phyloP scores from a whole-genome alignment of 1,140 invertebrate genomes.

The Aphelenchoides fujianensis region DNA sequence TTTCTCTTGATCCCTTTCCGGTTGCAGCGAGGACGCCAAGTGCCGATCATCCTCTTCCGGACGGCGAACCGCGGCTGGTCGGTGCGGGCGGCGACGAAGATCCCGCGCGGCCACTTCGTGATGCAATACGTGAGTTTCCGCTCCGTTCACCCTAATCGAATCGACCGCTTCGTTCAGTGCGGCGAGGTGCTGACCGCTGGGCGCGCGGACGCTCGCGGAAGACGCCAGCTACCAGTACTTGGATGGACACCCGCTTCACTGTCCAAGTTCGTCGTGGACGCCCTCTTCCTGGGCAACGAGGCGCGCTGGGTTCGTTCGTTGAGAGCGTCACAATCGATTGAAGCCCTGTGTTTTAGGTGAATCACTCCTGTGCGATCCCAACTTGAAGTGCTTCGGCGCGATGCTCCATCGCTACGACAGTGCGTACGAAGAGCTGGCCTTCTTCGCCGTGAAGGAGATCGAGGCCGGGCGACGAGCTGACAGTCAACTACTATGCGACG shows the following conservation, averaged over 20 bases:
- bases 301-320: not conserved
- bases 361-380: not conserved
- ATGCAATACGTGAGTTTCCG: constrained; percentile 18
- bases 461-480: constrained; percentile 3
- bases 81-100: constrained; percentile 22
- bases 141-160: no score
- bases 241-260: not conserved
- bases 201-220: not conserved
- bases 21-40: constrained; percentile 36
- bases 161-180: no score
- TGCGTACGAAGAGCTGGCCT: not conserved
- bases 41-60: constrained; percentile 34
- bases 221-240: no score
- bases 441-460: not conserved
- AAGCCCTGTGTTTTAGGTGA: not conserved
- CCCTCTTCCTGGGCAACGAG: not conserved
- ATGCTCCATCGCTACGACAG: not conserved
- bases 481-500: not conserved
- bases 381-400: not conserved
- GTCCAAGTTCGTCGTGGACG: not conserved
- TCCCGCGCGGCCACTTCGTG: constrained; percentile 27
- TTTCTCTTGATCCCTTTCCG: no score
- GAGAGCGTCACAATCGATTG: not conserved
- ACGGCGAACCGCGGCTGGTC: constrained; percentile 36
- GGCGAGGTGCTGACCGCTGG: constrained; percentile 1